Conservation (phyloP, 2,113 vertebrate species). For the Mormyrus iriodes region DNA sequence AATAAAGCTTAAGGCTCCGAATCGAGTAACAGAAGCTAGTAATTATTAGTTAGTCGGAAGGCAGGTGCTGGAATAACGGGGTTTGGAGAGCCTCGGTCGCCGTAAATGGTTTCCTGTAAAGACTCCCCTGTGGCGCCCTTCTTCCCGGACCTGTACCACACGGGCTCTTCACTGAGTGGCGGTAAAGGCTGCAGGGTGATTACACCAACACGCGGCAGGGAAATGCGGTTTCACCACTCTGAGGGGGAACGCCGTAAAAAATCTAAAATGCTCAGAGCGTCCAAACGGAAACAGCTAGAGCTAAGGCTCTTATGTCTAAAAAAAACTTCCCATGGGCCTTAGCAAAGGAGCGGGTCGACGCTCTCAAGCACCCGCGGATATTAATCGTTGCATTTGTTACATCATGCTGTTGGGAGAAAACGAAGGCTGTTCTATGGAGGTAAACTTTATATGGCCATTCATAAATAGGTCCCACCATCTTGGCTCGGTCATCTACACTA, state of each 20-base stretch:
- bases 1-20: neutral
- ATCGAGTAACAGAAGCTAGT: neutral
- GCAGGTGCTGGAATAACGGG: neutral
- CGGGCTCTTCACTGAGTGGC: neutral
- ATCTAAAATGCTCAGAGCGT: neutral
- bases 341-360: neutral
- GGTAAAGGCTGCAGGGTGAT: neutral
- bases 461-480: neutral
- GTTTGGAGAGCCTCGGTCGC: neutral
- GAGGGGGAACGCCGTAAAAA: neutral
- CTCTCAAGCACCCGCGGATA: neutral
- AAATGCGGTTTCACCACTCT: neutral
- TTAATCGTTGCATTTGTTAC: neutral
- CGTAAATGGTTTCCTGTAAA: neutral
- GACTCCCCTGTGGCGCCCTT: neutral
- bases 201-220: slow-evolving; percentile 3
- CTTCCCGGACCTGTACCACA: neutral
- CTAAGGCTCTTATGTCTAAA: neutral
- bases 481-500: neutral
- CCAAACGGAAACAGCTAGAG: neutral
- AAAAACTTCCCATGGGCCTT: neutral
- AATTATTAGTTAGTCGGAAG: neutral
- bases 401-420: neutral
- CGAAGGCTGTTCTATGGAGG: neutral
- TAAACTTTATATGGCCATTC: neutral